phyloP scores from a whole-genome alignment of 2,888 invertebrate species.

The Sabatieria punctata region DNA sequence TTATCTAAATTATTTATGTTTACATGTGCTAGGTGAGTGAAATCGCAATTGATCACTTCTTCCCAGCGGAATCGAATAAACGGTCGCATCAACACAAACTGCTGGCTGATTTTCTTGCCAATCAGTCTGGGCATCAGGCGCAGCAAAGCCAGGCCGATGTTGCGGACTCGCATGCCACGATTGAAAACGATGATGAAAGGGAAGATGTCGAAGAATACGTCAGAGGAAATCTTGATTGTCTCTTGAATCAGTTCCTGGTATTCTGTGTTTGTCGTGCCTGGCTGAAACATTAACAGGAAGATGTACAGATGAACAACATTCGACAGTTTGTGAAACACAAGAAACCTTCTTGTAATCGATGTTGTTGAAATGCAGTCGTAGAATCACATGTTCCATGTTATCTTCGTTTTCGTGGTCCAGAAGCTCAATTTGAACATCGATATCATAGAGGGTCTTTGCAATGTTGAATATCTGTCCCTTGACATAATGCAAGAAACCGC shows the following conservation, averaged over 20 bases:
- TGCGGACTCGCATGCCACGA: constrained; percentile 61
- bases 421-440: constrained; percentile 76
- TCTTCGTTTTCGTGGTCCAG: constrained; percentile 67
- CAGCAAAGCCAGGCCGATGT: constrained; percentile 67
- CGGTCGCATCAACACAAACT: constrained; percentile 78
- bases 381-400: constrained; percentile 79
- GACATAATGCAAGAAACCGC: constrained; percentile 86
- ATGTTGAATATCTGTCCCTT: constrained; percentile 45
- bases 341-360: constrained; percentile 38
- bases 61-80: constrained; percentile 83
- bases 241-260: constrained; percentile 12
- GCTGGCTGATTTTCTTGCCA: constrained; percentile 72
- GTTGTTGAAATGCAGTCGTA: constrained; percentile 84
- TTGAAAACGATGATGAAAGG: constrained; percentile 94
- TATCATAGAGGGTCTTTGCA: constrained; percentile 59
- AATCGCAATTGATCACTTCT: too few relatives aligned
- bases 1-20: too few relatives aligned
- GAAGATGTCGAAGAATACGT: constrained; percentile 83
- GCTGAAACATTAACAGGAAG: too few relatives aligned
- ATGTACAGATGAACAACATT: too few relatives aligned
- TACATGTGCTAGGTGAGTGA: too few relatives aligned
- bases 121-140: constrained; percentile 67
- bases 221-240: constrained; percentile 31
- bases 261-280: too few relatives aligned
- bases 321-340: too few relatives aligned